Evolutionary conservation across 2,797 vertebrate genomes (phyloP), one percentile per base, ranked within the genome.

Genomic region (Galaxias olidus): DNA sequence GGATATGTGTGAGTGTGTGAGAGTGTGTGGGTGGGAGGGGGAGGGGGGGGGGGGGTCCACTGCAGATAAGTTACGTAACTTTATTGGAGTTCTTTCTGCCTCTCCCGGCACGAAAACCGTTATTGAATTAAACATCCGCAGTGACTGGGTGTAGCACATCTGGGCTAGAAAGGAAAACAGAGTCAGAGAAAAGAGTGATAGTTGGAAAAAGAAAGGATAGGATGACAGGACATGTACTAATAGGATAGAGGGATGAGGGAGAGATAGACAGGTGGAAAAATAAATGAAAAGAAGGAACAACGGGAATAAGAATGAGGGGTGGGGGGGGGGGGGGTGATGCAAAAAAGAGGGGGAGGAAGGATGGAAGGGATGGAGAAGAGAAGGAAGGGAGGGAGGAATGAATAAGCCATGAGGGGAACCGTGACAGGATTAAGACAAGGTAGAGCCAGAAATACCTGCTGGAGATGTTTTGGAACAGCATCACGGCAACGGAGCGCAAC

Each of bases 381-480:
- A 50, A 49, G 63, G 53, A 55, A 66, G 56, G 46, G 48, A 47
- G 46, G 58, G 52, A 50, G 64, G 61, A 49, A 64, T 79, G 65
- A 85, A 85, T 83, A 87, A 86, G 80, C 83, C 80, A 80, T 73
- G 5, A 70, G 65, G 77, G 77, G 80, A 84, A 82, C 84, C 78
- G 78, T 74, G 63, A 76, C 78, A 82, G 81, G 84, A 88, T 89
- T 85, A 87, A 82, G 78, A 86, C 79, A 78, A 82, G 73, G 77
- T 80, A 76, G 68, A 85, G 82, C 81, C 83, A 86, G 86, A 85
- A 87, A 87, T 89, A 88, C 75, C 79, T 71, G 59, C 62, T 12
- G 55, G 76, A 82, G 80, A n/a, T 66, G 78, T 78, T 82, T 56
- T 77, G 65, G 53, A 56, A 53, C 43, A 10, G 59, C 76, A 78